Evolutionary conservation across 1,140 invertebrate species (phyloP), one percentile per base, ranked within the genome.

Genomic region (Pseudomyrmex sp.): DNA sequence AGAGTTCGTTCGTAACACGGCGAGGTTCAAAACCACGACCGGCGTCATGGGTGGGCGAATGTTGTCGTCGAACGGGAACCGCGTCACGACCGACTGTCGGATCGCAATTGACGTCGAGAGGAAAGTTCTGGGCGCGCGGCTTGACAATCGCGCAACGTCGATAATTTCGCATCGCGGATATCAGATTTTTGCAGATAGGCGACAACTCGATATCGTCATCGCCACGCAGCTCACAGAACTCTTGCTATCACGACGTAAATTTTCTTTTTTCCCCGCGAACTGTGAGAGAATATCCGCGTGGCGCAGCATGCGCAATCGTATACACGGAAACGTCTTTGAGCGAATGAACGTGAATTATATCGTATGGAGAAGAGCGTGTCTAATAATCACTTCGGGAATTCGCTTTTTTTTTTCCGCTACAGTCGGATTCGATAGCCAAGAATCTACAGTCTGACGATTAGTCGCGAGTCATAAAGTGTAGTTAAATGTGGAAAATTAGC

Each of bases 11-110:
- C 63, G 74, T 59, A 54, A 48, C 13, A 26, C 82, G 52, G 13
- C 46, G 56, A 15, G 26, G 56, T 52, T 59, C 70, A 69, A 88
- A 87, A 87, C 58, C 85, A 56, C 85, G 70, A 56, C 26, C 54
- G 50, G 50, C 73, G 44, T 68, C 68, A 73, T 84, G 86, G 82
- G 82, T 87, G 86, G 86, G 85, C 85, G 79, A 80, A 85, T 70
- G 46, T 83, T 72, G 72, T 76, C 35, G 35, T 35, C 72, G 84
- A 73, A 85, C 84, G 68, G 80, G 76, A 84, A 44, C 73, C 73
- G 59, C 73, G 77, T 77, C 77, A 83, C 65, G 84, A 85, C 61
- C 52, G 52, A 59, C 65, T 82, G 65, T 66, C 61, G 52, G 52
- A 8, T 77, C 74, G 52, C 74, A 48, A 77, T 68, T 79, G 70